These are phyloP conservation scores for Phoronis australis DNA, from an alignment of 2,888 invertebrate genomes.

Conservation along the genomic window DNA sequence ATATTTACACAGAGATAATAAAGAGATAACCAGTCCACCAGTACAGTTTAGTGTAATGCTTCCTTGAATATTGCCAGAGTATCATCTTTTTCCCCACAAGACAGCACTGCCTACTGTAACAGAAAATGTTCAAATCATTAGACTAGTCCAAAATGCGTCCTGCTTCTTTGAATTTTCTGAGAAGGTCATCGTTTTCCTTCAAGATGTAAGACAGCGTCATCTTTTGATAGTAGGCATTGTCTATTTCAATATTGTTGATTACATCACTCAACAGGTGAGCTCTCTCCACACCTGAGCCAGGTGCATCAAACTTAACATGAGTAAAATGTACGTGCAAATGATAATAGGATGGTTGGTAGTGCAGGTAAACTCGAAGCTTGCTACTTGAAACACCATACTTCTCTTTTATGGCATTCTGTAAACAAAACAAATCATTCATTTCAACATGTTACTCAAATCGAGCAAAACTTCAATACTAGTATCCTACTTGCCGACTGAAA, in stretches of 20 bases:
- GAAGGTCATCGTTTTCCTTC: slow-evolving; percentile 70
- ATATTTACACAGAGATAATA: too few relatives aligned
- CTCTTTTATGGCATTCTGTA: slow-evolving; percentile 67
- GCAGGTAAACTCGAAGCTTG: slow-evolving; percentile 76
- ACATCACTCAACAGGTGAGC: slow-evolving; percentile 83
- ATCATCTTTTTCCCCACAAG: too few relatives aligned
- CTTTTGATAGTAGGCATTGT: slow-evolving; percentile 76
- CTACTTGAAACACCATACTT: slow-evolving; percentile 66
- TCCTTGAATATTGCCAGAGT: too few relatives aligned
- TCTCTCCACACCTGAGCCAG: slow-evolving; percentile 75
- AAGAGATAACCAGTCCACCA: too few relatives aligned
- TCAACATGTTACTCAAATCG: too few relatives aligned
- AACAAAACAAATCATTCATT: slow-evolving; percentile 13
- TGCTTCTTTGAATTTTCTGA: slow-evolving; percentile 43
- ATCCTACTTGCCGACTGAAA: too few relatives aligned
- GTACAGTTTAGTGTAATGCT: too few relatives aligned
- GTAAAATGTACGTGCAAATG: slow-evolving; percentile 94
- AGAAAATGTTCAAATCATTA: too few relatives aligned
- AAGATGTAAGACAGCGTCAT: slow-evolving; percentile 76
- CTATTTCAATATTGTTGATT: slow-evolving; percentile 81
- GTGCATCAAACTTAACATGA: slow-evolving; percentile 54
- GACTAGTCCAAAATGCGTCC: too few relatives aligned
- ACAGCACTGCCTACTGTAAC: too few relatives aligned
- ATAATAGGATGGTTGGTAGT: slow-evolving; percentile 96
- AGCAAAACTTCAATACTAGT: too few relatives aligned